Base-by-base conservation (phyloP, 2,888 invertebrate genomes). In the Drosophila peninsularis region DNA sequence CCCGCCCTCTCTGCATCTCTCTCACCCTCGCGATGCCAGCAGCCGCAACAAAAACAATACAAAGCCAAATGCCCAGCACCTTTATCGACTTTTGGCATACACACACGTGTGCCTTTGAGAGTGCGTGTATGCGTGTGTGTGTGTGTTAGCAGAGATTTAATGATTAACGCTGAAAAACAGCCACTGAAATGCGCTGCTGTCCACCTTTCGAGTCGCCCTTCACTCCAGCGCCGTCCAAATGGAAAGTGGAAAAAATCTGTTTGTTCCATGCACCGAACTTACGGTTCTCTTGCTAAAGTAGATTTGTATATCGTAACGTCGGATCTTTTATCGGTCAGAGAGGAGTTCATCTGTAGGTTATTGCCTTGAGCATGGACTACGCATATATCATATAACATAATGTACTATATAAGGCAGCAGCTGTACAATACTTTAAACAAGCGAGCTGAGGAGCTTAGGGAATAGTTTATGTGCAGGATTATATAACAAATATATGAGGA, bases 101-200 rank as follows among this genome's bases (percentile, higher is more conserved):
- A 42, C 64, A 62, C 53, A 53, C 47, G 34, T 19, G 42, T 27
- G 49, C 21, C 19, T 56, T 24, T 13, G 37, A 34, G 57, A 24
- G 24, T 53, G 66, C 19, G 36, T 50, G 54, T 32, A 32, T 54
- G 69, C 62, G 75, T 76, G 68, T n/a, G 47, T 57, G 24, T 21
- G 11, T 24, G 70, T 71, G 75, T 77, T 57, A 71, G 84, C 73
- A 64, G 78, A 88, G 89, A 88, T 89, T 90, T 82, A 82, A 82
- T 87, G 89, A 90, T 88, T 88, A 87, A 72, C 70, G 56, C 66
- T 75, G 57, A 3, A 58, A 60, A 52, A 34, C 62, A 67, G 73
- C 62, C 68, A 57, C 62, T 36, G 67, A 60, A 58, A 37, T 63
- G 54, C 52, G 47, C 65, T 11, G 17, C 14, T 45, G 55, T 57